Conservation (phyloP, 2,113 vertebrate genomes). For the Sinocyclocheilus grahami region DNA sequence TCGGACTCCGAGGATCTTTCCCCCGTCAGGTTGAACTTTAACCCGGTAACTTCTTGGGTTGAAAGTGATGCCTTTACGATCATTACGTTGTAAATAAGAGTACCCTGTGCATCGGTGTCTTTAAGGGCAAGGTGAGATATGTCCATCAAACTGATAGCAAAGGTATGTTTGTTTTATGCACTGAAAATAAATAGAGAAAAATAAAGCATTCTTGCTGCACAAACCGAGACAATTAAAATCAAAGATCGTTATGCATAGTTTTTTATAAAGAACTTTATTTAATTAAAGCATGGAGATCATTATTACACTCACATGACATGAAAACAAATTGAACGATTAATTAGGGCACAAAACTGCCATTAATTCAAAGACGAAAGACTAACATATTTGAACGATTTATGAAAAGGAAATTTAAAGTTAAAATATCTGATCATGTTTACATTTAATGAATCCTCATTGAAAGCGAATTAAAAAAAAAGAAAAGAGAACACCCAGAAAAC, state of each 20-base stretch:
- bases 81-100: slow-evolving; percentile 44
- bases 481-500: neutral
- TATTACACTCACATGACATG: neutral
- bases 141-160: too few species aligned
- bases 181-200: neutral
- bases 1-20: slow-evolving; percentile 44
- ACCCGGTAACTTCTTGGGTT: slow-evolving; percentile 39
- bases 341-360: neutral
- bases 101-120: slow-evolving; percentile 14
- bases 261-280: neutral
- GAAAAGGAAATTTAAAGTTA: neutral
- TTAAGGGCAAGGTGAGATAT: neutral
- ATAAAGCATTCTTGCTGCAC: neutral
- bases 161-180: neutral
- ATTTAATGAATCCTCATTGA: neutral
- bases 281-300: neutral
- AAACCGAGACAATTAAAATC: too few species aligned
- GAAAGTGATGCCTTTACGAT: slow-evolving; percentile 52
- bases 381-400: neutral
- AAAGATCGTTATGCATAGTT: neutral
- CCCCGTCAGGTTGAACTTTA: slow-evolving; percentile 47
- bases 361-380: neutral
- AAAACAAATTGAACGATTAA: neutral
- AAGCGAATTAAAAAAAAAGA: neutral
- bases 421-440: neutral